Percentiles rank a stretch among this genome's conserved stretches.
phyloP scores from a whole-genome alignment of 2,797 vertebrate species.

The Sebastes wilsoni region DNA sequence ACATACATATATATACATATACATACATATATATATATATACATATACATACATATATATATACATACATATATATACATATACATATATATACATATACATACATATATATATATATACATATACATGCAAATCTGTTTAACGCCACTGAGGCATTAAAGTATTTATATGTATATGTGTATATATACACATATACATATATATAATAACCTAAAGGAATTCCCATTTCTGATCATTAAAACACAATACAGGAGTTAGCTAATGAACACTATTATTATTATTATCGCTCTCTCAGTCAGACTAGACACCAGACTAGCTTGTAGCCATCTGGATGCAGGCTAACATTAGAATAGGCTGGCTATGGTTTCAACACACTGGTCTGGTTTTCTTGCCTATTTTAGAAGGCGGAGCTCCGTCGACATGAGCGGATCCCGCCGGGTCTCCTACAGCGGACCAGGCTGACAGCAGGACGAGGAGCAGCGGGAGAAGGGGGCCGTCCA shows the following conservation, averaged over 20 bases:
- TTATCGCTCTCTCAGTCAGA: background rate
- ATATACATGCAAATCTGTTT: too few relatives aligned
- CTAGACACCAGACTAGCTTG: background rate
- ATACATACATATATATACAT: fast-evolving
- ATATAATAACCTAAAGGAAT: too few relatives aligned
- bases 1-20: too few relatives aligned
- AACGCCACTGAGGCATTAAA: too few relatives aligned
- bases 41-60: too few relatives aligned
- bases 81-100: too few relatives aligned
- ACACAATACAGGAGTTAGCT: background rate
- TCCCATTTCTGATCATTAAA: background rate
- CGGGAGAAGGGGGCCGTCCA: slow-evolving; percentile 41
- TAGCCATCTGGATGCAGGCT: background rate
- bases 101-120: too few relatives aligned
- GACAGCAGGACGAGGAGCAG: slow-evolving; percentile 50
- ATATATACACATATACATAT: too few relatives aligned
- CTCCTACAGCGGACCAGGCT: slow-evolving; percentile 39
- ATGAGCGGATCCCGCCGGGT: slow-evolving; percentile 57
- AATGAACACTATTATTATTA: background rate
- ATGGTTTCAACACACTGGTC: background rate
- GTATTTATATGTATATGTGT: too few relatives aligned
- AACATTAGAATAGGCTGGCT: background rate
- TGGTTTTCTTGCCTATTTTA: slow-evolving; percentile 77
- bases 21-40: too few relatives aligned
- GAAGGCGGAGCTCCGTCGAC: slow-evolving; percentile 81